Base-by-base conservation (phyloP, 2,888 invertebrate species). In the Encarsia formosa region DNA sequence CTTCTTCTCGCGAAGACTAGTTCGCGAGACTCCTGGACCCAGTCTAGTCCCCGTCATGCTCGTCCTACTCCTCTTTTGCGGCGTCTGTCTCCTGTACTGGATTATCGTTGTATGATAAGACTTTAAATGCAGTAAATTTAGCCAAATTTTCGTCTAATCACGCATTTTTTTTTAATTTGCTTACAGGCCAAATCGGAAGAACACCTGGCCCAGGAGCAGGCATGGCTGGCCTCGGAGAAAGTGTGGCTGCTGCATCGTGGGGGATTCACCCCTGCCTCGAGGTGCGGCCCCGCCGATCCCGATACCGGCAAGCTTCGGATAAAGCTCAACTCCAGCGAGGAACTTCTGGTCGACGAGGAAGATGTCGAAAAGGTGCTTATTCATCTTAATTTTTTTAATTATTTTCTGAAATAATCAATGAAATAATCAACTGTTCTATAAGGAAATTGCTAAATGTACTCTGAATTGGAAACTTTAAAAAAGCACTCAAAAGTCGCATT, bases 201-300 rank as follows among this genome's bases (percentile, higher is more conserved):
- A 63, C 81, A 85, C 65, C 71, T 86, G 49, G 81, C 79, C 51
- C 78, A 79, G 51, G 85, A 85, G 65, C 80, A 81, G 62, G 80
- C 79, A 64, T 85, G 88, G 81, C 76, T 88, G 76, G 83, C 84
- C 68, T 81, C 84, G 18, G 87, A 88, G 57, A 85, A 85, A 63
- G 84, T 94, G 69, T 97, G 97, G 97, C 77, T 97, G 65, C 86
- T 95, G 48, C 96, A 97, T 76, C 85, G 91, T 49, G 90, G 88
- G 13, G 97, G 97, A 11, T 97, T 95, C 75, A 87, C 95, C 2
- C 84, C 87, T 0, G 92, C 86, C 16, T 73, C 78, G 35, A 78
- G 77, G 63, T 73, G 71, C 49, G 71, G 69, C 3, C 58, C 61
- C 13, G 67, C 70, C 13, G 80, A 73, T 63, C 70, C 71, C 26